Evolutionary conservation across 2,888 invertebrate genomes (phyloP).

Genomic region (Pseudeuparius sepicola): DNA sequence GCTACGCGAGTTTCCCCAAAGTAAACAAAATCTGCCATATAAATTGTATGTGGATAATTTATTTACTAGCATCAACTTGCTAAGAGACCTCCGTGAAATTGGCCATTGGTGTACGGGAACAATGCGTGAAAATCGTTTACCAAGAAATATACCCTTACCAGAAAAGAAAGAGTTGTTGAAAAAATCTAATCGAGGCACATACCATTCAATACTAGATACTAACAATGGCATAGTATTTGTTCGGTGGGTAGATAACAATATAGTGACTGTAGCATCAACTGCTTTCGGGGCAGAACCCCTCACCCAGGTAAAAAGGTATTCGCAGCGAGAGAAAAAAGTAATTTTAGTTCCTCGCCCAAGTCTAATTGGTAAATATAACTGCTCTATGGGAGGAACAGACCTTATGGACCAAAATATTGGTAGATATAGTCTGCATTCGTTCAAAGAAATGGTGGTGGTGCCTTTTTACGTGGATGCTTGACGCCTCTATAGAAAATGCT

Average conservation of each 20-base stretch:
- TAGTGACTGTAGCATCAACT: slow-evolving; percentile 16
- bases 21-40: slow-evolving; percentile 19
- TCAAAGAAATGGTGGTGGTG: too few relatives aligned
- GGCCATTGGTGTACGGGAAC: slow-evolving; percentile 25
- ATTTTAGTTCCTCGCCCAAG: slow-evolving; percentile 5
- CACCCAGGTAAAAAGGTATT: slow-evolving; percentile 7
- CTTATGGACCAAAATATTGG: slow-evolving; percentile 12
- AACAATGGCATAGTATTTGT: too few relatives aligned
- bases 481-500: too few relatives aligned
- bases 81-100: slow-evolving; percentile 19
- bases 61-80: slow-evolving; percentile 25
- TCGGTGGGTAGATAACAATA: too few relatives aligned
- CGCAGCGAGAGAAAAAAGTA: slow-evolving; percentile 8
- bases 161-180: slow-evolving; percentile 3
- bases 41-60: slow-evolving; percentile 26
- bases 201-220: slow-evolving; percentile 8
- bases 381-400: slow-evolving; percentile 13
- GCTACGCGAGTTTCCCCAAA: slow-evolving; percentile 16
- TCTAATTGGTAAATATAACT: slow-evolving; percentile 11
- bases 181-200: background rate
- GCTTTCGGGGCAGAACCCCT: slow-evolving; percentile 9
- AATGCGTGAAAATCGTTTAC: slow-evolving; percentile 21
- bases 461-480: too few relatives aligned
- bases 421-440: too few relatives aligned
- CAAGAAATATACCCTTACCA: slow-evolving; percentile 15